These are phyloP conservation scores for Ophthalmolycus amberensis DNA, from an alignment of 2,113 vertebrate species.

Conservation along the genomic window DNA sequence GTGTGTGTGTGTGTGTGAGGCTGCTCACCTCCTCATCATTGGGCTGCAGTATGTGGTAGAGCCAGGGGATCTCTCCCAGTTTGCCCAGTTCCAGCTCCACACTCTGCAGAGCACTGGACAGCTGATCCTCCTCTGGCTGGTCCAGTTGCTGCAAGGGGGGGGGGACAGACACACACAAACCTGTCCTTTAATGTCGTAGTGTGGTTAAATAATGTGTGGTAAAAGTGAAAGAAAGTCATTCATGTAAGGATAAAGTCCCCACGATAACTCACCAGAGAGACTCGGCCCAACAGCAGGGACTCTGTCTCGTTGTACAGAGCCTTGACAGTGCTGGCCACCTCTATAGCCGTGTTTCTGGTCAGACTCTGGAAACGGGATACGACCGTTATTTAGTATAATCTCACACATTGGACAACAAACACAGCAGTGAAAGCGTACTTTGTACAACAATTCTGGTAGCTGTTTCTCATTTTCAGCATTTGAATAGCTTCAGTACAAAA, in stretches of 20 bases:
- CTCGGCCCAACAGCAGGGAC: slow-evolving; percentile 91
- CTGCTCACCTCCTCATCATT: slow-evolving; percentile 93
- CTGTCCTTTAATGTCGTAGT: neutral
- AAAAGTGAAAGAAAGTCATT: neutral
- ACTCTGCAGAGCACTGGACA: slow-evolving; percentile 90
- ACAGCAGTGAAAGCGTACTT: neutral
- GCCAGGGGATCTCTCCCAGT: slow-evolving; percentile 93
- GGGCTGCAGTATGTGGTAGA: slow-evolving; percentile 93
- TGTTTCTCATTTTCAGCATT: neutral
- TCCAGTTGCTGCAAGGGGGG: slow-evolving; percentile 89
- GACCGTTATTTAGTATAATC: neutral
- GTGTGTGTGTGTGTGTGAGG: neutral
- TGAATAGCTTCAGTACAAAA: neutral
- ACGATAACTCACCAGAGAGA: slow-evolving; percentile 89
- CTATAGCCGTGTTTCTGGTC: slow-evolving; percentile 93
- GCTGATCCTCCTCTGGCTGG: slow-evolving; percentile 91
- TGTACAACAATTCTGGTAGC: neutral
- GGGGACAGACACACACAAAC: neutral
- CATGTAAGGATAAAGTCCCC: neutral
- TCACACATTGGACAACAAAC: neutral
- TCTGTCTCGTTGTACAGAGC: slow-evolving; percentile 97
- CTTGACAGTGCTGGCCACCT: slow-evolving; percentile 95
- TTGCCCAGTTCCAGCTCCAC: slow-evolving; percentile 92
- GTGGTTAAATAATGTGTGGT: neutral
- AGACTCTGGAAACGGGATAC: slow-evolving; percentile 85